Evolutionary conservation across 2,888 invertebrate genomes (phyloP), one percentile per base, ranked within the genome.

Genomic region (Cerceris ruficornis): DNA sequence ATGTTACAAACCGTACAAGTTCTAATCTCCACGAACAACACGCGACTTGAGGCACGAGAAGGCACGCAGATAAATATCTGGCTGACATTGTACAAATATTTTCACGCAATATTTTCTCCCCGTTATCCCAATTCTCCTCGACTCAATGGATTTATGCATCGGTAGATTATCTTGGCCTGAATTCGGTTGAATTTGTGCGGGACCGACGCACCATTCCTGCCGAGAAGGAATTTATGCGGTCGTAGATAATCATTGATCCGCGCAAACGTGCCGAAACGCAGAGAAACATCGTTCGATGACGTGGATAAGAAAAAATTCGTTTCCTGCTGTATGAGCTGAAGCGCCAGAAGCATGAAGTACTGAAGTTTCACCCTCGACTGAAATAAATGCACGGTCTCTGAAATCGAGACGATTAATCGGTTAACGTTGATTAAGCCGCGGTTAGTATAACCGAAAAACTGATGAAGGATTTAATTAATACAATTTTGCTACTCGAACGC

Each of bases 141-240:
- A 43, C 52, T 43, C 15, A 61, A 72, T 49, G 69, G 75, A 83
- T 83, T 83, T 80, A 83, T 80, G 72, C 80, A 59, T 69, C 65
- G 76, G 52, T 73, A 68, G 83, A 82, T 82, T 76, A 83, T 80
- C 80, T 62, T 60, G 60, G 69, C 58, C 69, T 71, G 74, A 68
- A 77, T 80, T 28, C 77, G 11, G 49, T 41, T 50, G 69, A 64
- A 68, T 73, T 73, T 65, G 55, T 65, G 14, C 41, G 43, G 15
- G 65, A 46, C 42, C 55, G 49, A 55, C 28, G 17, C 66, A 41
- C 43, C 46, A 43, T 42, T 41, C 43, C 11, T 58, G 13, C 17
- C 58, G 67, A 52, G 46, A n/a, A 71, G 55, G 75, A 75, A 82
- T 82, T 79, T 82, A 72, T 70, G 75, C 69, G 59, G 46, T 59